Evolutionary conservation across 2,797 vertebrate genomes (phyloP).

Genomic region (Gephyroberyx darwinii): DNA sequence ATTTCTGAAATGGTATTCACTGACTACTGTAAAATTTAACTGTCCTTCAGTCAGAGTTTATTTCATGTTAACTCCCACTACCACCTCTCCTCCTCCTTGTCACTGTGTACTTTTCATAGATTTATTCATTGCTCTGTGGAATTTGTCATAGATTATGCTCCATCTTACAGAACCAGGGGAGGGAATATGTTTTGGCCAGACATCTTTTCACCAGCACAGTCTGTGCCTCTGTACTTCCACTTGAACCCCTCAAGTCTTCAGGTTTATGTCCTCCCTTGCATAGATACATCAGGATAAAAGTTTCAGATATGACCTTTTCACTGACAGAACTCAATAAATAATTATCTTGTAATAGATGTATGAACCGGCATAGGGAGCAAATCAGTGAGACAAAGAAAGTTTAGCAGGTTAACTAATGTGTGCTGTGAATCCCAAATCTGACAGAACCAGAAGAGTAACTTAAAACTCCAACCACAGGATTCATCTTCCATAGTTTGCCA

Average conservation of each 20-base stretch:
- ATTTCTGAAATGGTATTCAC: not conserved
- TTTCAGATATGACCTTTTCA: slow-evolving; percentile 3
- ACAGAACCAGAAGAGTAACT: not conserved
- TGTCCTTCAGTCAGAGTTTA: not conserved
- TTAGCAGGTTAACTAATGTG: not conserved
- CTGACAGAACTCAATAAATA: slow-evolving; percentile 1
- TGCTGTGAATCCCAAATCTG: not conserved
- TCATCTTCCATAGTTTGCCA: slow-evolving; percentile 3
- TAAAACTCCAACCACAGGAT: not conserved
- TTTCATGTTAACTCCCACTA: not conserved
- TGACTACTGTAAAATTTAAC: not conserved
- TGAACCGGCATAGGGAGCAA: not conserved
- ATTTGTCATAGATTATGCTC: slow-evolving; percentile 17
- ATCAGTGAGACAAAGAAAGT: not conserved
- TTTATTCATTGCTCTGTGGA: slow-evolving; percentile 35
- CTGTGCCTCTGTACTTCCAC: slow-evolving; percentile 27
- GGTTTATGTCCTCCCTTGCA: slow-evolving; percentile 30
- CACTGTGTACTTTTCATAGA: not conserved
- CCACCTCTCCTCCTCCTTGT: not conserved
- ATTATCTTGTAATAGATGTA: not conserved
- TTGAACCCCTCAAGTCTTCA: slow-evolving; percentile 32
- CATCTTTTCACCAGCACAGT: slow-evolving; percentile 28
- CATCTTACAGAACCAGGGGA: slow-evolving; percentile 8
- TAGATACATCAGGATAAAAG: slow-evolving; percentile 12
- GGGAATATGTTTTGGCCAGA: slow-evolving; percentile 23